A percentile compares a stretch with the other conserved stretches of the same genome.
Conservation (phyloP, 2,888 invertebrate genomes). For the Athalia circularis region DNA sequence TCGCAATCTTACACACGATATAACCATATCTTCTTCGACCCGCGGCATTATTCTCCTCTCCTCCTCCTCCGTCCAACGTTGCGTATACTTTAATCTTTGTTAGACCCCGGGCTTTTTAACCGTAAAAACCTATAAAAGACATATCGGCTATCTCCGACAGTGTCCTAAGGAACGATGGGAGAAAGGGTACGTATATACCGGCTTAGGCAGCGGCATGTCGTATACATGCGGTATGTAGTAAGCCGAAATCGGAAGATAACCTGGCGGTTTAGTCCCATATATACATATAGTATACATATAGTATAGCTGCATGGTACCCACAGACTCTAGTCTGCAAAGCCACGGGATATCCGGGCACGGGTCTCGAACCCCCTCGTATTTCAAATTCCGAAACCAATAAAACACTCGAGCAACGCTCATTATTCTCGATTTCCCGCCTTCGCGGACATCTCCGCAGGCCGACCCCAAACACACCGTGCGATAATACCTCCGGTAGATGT, state of each 20-base stretch:
- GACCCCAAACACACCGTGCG: slow-evolving; percentile 31
- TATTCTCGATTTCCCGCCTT: slow-evolving; percentile 39
- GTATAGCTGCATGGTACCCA: neutral
- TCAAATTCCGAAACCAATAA: slow-evolving; percentile 41
- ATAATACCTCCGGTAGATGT: neutral
- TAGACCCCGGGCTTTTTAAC: slow-evolving; percentile 20
- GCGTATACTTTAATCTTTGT: slow-evolving; percentile 16
- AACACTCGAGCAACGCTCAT: slow-evolving; percentile 43
- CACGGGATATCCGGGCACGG: neutral
- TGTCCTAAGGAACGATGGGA: no score
- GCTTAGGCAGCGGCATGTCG: neutral
- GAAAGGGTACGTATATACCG: neutral
- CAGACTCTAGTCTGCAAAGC: no score
- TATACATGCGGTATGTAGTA: neutral
- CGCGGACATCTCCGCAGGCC: neutral
- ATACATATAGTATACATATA: neutral
- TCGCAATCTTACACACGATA: slow-evolving; percentile 13
- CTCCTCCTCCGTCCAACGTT: no score
- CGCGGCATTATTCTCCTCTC: neutral
- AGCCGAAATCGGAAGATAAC: slow-evolving; percentile 2
- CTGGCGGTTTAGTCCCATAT: slow-evolving; percentile 17
- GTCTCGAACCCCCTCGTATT: slow-evolving; percentile 31
- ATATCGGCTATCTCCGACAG: no score
- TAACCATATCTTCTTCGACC: neutral
- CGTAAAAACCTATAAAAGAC: neutral